Evolutionary conservation across 1,140 invertebrate genomes (phyloP).

Genomic region (Acromyrmex echinatior): DNA sequence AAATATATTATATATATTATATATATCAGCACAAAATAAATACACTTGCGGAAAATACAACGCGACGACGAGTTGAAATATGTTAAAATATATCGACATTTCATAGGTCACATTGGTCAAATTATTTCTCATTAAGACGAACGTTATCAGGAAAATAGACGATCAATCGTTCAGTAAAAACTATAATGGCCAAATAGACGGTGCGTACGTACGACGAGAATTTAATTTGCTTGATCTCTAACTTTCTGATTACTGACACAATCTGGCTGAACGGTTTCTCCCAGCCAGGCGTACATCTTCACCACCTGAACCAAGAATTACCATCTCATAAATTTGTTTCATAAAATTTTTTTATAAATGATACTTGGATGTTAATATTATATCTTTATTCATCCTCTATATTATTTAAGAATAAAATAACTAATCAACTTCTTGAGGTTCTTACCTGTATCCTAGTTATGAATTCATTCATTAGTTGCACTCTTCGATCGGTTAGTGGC

Average conservation of each 20-base stretch:
- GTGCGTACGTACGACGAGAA: conserved; percentile 80
- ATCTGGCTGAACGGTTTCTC: conserved; percentile 90
- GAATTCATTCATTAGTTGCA: conserved; percentile 83
- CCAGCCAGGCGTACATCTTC: conserved; percentile 92
- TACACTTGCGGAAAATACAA: too few species aligned
- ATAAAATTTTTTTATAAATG: not conserved
- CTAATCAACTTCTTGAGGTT: not conserved
- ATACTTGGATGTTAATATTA: not conserved
- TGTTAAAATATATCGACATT: too few species aligned
- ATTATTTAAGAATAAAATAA: not conserved
- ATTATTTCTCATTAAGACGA: too few species aligned
- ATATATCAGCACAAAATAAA: too few species aligned
- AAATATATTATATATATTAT: too few species aligned
- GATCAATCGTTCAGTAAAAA: too few species aligned
- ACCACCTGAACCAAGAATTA: conserved; percentile 87
- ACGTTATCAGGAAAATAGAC: too few species aligned
- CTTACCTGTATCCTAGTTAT: conserved; percentile 62
- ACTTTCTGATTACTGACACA: conserved; percentile 85
- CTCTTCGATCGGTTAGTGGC: conserved; percentile 90
- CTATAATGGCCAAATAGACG: too few species aligned
- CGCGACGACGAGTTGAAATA: too few species aligned
- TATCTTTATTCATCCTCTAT: too few species aligned
- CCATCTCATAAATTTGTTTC: not conserved
- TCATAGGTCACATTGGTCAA: too few species aligned
- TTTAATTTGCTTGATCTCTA: conserved; percentile 91